phyloP scores from a whole-genome alignment of 2,797 vertebrate species.

The Tragopan temminckii region DNA sequence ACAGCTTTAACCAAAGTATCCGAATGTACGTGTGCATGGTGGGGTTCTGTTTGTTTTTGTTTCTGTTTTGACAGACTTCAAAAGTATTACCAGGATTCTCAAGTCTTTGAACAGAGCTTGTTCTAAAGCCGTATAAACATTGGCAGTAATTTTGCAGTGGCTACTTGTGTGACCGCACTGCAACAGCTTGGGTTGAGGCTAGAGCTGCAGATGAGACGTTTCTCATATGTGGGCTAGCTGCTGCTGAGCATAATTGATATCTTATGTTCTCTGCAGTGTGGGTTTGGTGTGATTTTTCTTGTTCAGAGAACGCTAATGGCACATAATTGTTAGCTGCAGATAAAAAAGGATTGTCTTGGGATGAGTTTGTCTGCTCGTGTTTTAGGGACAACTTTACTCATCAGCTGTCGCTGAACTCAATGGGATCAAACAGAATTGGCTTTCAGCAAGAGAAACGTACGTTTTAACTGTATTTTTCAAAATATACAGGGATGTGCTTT shows the following conservation, averaged over 20 bases:
- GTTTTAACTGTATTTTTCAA: not conserved
- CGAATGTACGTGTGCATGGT: not conserved
- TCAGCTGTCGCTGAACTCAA: not conserved
- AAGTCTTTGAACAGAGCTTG: not conserved
- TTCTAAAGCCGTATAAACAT: not conserved
- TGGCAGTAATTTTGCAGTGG: not conserved
- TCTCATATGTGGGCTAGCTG: not conserved
- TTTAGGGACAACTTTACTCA: conserved; percentile 6
- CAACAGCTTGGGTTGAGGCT: not conserved
- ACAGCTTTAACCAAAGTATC: not conserved
- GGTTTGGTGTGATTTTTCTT: not conserved
- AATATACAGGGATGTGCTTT: not conserved
- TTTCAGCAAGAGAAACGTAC: not conserved
- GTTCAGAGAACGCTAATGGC: not conserved
- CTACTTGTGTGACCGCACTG: not conserved
- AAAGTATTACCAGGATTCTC: not conserved
- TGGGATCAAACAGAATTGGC: not conserved
- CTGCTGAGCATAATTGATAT: not conserved
- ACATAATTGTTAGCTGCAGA: not conserved
- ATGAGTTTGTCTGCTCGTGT: not conserved
- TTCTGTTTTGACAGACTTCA: not conserved
- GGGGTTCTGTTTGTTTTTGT: not conserved
- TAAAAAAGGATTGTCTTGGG: not conserved
- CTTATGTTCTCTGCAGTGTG: not conserved
- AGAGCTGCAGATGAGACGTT: not conserved